Conservation (phyloP, 2,888 invertebrate genomes). For the Drosophila neonasuta region DNA sequence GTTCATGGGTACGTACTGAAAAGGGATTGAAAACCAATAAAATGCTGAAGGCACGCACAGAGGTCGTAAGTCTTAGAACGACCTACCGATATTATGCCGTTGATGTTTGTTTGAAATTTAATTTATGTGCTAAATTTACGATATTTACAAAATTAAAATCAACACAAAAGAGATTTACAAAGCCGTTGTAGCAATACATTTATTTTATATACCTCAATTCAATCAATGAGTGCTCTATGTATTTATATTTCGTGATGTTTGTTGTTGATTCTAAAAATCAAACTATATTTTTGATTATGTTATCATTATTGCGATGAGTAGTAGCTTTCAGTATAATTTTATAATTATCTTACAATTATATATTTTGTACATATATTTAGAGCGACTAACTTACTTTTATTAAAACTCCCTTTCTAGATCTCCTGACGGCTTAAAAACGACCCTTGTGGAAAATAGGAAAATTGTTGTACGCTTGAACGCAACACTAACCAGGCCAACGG, state of each 20-base stretch:
- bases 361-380: no score
- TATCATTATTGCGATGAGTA: constrained; percentile 45
- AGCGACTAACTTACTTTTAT: neutral
- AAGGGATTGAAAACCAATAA: constrained; percentile 66
- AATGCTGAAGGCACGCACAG: constrained; percentile 49
- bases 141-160: constrained; percentile 67
- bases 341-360: no score
- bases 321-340: neutral
- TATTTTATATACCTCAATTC: constrained; percentile 62
- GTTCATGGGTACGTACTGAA: constrained; percentile 54
- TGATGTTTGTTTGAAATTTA: constrained; percentile 67
- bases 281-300: constrained; percentile 44
- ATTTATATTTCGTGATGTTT: constrained; percentile 39
- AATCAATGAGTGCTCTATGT: constrained; percentile 46
- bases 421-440: neutral
- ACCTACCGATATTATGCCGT: constrained; percentile 64
- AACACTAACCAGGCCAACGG: constrained; percentile 80
- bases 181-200: constrained; percentile 10
- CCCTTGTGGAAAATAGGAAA: constrained; percentile 8
- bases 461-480: constrained; percentile 69
- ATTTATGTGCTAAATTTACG: constrained; percentile 73
- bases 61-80: constrained; percentile 38
- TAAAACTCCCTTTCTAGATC: constrained; percentile 20
- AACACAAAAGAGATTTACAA: constrained; percentile 35
- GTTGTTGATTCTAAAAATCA: constrained; percentile 34